Evolutionary conservation across 2,113 vertebrate genomes (phyloP), one percentile per base, ranked within the genome.

Genomic region (Merops nubicus): DNA sequence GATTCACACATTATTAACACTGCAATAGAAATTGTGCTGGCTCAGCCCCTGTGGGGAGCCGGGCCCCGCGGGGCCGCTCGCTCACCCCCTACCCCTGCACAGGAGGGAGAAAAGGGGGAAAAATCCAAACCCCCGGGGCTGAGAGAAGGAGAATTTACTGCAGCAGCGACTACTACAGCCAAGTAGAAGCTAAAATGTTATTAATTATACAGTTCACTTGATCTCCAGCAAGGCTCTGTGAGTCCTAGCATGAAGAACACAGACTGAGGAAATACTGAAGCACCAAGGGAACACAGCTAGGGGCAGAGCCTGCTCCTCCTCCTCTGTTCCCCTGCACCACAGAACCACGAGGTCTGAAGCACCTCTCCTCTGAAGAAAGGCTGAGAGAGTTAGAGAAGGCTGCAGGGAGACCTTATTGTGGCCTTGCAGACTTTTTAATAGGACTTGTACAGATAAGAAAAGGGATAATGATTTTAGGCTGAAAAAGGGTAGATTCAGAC

Each of bases 281-380:
- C 0, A 0, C 15, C 51, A 36, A 15, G 7, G 14, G 12, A 64
- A n/a, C n/a, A n/a, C n/a, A n/a, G n/a, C n/a, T n/a, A n/a, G n/a
- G n/a, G n/a, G n/a, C n/a, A n/a, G n/a, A n/a, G n/a, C n/a, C n/a
- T n/a, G n/a, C n/a, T n/a, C n/a, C n/a, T n/a, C n/a, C n/a, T n/a
- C n/a, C n/a, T n/a, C n/a, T n/a, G n/a, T n/a, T n/a, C n/a, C n/a
- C n/a, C n/a, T n/a, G 4, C 2, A 3, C 0, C 20, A 47, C 9
- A 3, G 53, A 11, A 3, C n/a, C n/a, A 15, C 13, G 5, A 40
- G 18, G 54, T 29, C 16, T 54, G 29, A 29, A 54, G 19, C 53
- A 54, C 9, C 17, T 54, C 28, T 33, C 53, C 29, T 54, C 6
- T 54, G 53, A 54, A 33, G 53, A 54, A 31, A 54, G 53, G 29